Percentiles rank a stretch among this genome's conserved stretches.
Conservation (phyloP, 2,797 vertebrate genomes). For the Tenualosa ilisha region DNA sequence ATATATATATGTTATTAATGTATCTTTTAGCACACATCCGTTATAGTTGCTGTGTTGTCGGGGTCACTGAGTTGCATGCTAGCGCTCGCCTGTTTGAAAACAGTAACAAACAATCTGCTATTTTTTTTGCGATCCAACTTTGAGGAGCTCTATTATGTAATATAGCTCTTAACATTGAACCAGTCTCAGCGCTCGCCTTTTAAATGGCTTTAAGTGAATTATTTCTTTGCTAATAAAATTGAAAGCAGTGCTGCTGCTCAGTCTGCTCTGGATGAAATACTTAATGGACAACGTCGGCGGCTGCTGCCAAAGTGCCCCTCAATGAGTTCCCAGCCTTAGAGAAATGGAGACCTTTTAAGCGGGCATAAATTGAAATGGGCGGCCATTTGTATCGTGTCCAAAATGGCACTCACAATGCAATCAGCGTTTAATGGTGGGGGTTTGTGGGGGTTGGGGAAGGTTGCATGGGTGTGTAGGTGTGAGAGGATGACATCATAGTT, state of each 20-base stretch:
- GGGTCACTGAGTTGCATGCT: too few species aligned
- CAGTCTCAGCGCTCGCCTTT: background rate
- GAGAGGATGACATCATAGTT: slow-evolving; percentile 51
- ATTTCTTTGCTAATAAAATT: background rate
- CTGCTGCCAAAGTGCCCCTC: background rate
- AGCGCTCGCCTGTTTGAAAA: background rate
- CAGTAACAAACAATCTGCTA: background rate
- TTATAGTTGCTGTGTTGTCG: too few species aligned
- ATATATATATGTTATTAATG: too few species aligned
- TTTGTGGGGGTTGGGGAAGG: background rate
- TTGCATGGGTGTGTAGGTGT: background rate
- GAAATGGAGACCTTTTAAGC: slow-evolving; percentile 53
- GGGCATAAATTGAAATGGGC: slow-evolving; percentile 49
- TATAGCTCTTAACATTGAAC: background rate
- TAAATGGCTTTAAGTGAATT: slow-evolving; percentile 12
- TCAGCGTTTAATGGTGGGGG: slow-evolving; percentile 47
- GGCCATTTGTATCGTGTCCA: slow-evolving; percentile 49
- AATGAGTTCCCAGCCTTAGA: background rate
- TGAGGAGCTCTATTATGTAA: background rate
- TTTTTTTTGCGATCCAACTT: background rate
- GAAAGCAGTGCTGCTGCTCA: background rate
- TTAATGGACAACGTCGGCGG: background rate
- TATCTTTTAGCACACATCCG: too few species aligned
- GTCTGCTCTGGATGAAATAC: background rate
- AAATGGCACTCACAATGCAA: slow-evolving; percentile 55